Evolutionary conservation across 1,140 invertebrate genomes (phyloP), one percentile per base, ranked within the genome.

Genomic region (Rhopalosiphum padi): DNA sequence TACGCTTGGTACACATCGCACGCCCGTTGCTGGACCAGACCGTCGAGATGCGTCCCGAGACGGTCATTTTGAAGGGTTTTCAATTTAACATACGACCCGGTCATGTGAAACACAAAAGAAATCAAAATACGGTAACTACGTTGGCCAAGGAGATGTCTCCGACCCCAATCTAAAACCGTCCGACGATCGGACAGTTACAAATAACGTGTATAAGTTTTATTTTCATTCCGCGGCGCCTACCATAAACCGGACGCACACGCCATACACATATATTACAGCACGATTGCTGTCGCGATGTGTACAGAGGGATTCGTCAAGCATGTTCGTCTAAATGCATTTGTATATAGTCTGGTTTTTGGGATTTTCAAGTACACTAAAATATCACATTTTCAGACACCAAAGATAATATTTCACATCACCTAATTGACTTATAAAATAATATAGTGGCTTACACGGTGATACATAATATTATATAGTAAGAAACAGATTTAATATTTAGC

Each of bases 51-150:
- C 35, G 91, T 92, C 91, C 91, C 91, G 11, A 30, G 46, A 25
- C 91, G 46, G 25, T 85, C 48, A 48, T 92, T 92, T 85, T 30
- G 48, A 21, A 3, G 46, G 35, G 48, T 83, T 92, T 92, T 92
- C 91, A 92, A 92, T 92, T 92, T 85, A 53, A 83, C 91, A 53
- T 53, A 82, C 25, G 46, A 53, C 35, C 22, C 48, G 48, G 87
- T 53, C 30, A 22, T 22, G 48, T 15, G 86, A 41, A 83, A 91
- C 22, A 41, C 30, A 83, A 91, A 46, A 91, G 90, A 91, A 92
- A 92, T 53, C 77, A 92, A 85, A 92, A 92, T 46, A 46, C 41
- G 41, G 37, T 43, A 86, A 30, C 85, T n/a, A 25, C 35, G 82
- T 5, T 3, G 37, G 83, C 23, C 23, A 43, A 46, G 5, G 41